These are phyloP conservation scores for Nymphalis polychloros DNA, from an alignment of 2,888 invertebrate species.

Conservation along the genomic window DNA sequence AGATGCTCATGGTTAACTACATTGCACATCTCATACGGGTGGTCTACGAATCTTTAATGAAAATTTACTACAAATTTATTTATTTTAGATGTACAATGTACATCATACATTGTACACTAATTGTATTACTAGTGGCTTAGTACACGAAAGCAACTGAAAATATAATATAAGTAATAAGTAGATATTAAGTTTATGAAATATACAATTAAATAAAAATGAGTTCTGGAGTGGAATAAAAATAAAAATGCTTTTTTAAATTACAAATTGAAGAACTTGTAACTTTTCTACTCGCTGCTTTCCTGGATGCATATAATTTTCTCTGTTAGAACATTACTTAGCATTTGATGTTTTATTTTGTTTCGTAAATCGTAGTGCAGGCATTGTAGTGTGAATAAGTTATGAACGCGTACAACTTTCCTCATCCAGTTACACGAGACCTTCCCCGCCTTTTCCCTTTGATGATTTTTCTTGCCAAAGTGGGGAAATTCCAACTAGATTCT, in stretches of 20 bases:
- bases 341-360: conserved; percentile 37
- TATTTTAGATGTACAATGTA: too few relatives aligned
- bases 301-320: not conserved
- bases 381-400: conserved; percentile 76
- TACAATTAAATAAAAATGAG: too few relatives aligned
- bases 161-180: too few relatives aligned
- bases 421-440: conserved; percentile 51
- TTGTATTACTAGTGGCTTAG: too few relatives aligned
- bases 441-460: conserved; percentile 47
- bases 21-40: conserved; percentile 58
- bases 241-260: not conserved
- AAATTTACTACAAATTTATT: too few relatives aligned
- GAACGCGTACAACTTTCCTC: conserved; percentile 62
- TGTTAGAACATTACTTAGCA: conserved; percentile 8
- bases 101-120: too few relatives aligned
- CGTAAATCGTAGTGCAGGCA: conserved; percentile 53
- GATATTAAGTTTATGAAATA: too few relatives aligned
- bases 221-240: too few relatives aligned
- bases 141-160: too few relatives aligned
- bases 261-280: not conserved
- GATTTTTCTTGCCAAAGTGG: conserved; percentile 43
- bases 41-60: conserved; percentile 45
- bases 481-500: conserved; percentile 53
- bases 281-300: not conserved
- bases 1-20: conserved; percentile 61